Percentiles rank a stretch among this genome's conserved stretches.
These are phyloP conservation scores for Troilus luridus DNA, from an alignment of 2,888 invertebrate species.

Conservation along the genomic window DNA sequence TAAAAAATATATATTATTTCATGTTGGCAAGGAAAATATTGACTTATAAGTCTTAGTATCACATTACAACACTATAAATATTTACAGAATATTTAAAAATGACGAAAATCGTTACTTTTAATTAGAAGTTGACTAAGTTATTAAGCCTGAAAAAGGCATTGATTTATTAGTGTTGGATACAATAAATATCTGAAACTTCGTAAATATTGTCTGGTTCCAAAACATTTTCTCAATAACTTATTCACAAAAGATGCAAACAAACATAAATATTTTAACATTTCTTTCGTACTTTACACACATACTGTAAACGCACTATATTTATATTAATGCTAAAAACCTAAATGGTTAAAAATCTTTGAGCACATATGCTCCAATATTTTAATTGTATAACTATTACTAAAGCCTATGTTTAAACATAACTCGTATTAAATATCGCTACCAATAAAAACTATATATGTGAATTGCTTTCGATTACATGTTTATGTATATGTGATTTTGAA, in stretches of 20 bases:
- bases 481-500: constrained; percentile 45
- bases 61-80: too few relatives aligned
- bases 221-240: not conserved
- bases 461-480: constrained; percentile 44
- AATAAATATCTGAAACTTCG: not conserved
- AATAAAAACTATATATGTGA: constrained; percentile 25
- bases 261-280: not conserved
- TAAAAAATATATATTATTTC: too few relatives aligned
- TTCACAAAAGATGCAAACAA: constrained; percentile 36
- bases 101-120: too few relatives aligned
- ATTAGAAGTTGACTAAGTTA: too few relatives aligned
- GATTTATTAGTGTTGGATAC: too few relatives aligned
- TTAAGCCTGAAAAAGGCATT: too few relatives aligned
- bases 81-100: too few relatives aligned
- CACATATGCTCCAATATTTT: constrained; percentile 25
- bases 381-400: constrained; percentile 24
- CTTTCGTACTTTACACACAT: not conserved
- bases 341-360: not conserved
- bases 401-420: constrained; percentile 29
- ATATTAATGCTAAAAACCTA: not conserved
- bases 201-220: not conserved
- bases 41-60: too few relatives aligned
- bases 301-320: not conserved
- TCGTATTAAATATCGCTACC: constrained; percentile 16
- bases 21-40: too few relatives aligned